These are phyloP conservation scores for Diacarnus erythraeanus DNA, from an alignment of 37 sponge, comb jelly and placozoan species.

Conservation along the genomic window DNA sequence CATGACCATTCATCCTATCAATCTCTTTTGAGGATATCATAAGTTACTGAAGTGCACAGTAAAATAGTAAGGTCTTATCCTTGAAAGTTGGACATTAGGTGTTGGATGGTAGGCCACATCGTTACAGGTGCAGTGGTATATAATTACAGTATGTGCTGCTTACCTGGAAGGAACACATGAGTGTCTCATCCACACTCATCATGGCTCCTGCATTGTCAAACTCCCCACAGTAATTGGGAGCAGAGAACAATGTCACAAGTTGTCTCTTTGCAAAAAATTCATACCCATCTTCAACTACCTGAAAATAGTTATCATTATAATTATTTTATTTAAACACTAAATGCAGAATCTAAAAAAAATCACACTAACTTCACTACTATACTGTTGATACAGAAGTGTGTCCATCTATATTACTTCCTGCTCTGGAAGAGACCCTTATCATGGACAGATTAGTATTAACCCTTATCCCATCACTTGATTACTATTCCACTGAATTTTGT, in stretches of 20 bases:
- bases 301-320: not conserved
- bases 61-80: no score
- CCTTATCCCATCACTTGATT: not conserved
- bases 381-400: no score
- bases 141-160: not conserved
- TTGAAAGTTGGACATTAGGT: no score
- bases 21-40: not conserved
- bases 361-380: no score
- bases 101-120: not conserved
- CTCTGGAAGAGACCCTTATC: no score
- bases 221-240: constrained; percentile 97
- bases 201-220: constrained; percentile 98
- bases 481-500: not conserved
- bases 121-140: no score
- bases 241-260: constrained; percentile 93
- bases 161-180: constrained; percentile 96
- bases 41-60: no score
- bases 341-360: no score
- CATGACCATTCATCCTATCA: no score
- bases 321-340: no score
- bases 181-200: constrained; percentile 97
- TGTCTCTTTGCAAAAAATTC: constrained; percentile 98
- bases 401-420: no score
- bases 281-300: constrained; percentile 92
- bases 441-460: not conserved